Percentiles rank a stretch among this genome's conserved stretches.
phyloP scores from a whole-genome alignment of 2,888 invertebrate species.

The Luffia ferchaultella region DNA sequence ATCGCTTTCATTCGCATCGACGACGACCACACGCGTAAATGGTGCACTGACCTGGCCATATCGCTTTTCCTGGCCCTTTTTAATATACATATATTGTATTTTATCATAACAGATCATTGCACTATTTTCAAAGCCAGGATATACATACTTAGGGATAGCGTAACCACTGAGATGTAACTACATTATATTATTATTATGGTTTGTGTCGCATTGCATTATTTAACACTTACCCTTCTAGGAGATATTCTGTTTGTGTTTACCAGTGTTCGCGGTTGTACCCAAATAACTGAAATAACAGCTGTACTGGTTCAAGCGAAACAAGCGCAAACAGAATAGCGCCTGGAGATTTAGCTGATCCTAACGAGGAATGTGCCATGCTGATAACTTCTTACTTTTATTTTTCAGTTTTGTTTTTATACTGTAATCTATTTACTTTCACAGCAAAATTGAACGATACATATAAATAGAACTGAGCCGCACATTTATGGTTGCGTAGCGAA shows the following conservation, averaged over 20 bases:
- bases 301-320: no score
- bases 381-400: conserved; percentile 57
- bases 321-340: conserved; percentile 13
- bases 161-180: not conserved
- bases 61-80: no score
- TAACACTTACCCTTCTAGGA: conserved; percentile 36
- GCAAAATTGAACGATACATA: conserved; percentile 14
- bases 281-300: no score
- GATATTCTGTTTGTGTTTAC: conserved; percentile 41
- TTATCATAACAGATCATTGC: not conserved
- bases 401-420: conserved; percentile 49
- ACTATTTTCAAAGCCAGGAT: not conserved
- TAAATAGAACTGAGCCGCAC: not conserved
- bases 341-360: conserved; percentile 52
- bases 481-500: not conserved
- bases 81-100: no score
- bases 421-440: conserved; percentile 31
- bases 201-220: conserved; percentile 27
- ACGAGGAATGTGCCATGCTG: conserved; percentile 64
- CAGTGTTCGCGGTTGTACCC: no score
- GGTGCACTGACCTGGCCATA: conserved; percentile 40
- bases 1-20: conserved; percentile 49
- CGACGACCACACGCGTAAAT: conserved; percentile 41
- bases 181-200: not conserved
- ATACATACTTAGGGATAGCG: not conserved